Evolutionary conservation across 2,797 vertebrate species (phyloP), one percentile per base, ranked within the genome.

Genomic region (Ibycter americanus): DNA sequence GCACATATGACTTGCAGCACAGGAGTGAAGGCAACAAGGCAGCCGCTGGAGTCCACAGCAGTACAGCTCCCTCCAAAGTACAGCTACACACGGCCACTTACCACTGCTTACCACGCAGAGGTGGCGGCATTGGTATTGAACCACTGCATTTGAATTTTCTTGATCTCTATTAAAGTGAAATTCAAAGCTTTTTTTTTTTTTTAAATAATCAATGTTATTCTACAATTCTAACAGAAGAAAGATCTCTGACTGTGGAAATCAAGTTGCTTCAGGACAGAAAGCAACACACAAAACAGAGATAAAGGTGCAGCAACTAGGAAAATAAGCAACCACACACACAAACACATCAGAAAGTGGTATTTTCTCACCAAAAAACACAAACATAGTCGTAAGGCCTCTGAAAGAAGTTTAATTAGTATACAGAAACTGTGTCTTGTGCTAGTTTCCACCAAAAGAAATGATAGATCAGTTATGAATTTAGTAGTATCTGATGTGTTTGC

Each of bases 111-210:
- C 19, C 22, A 65, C 26, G 16, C 54, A 54, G 10, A 19, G 31
- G 6, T 15, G 26, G 38, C 2, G 1, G 25, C 27, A 36, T 0
- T 68, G 36, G 22, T 26, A 63, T 1, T 46, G 15, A 26, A 65
- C 38, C 20, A 52, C n/a, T 34, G 15, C 17, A 32, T 23, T 23
- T 44, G 12, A 61, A 42, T 58, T 84, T 63, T 58, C 63, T 44
- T 54, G 4, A 25, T 76, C 16, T 34, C 32, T 89, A 19, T 22
- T 61, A 29, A 83, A 95, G 8, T 42, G 12, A 86, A 81, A 11
- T 36, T 85, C 22, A 87, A 88, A 88, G 34, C 14, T 78, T 44
- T 44, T 44, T 44, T 40, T 40, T 26, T 67, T 14, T 44, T 52
- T 46, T 13, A 2, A 11, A 51, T 40, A 79, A 49, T 44, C 17